Evolutionary conservation across 1,140 invertebrate species (phyloP), one percentile per base, ranked within the genome.

Genomic region (Globodera ellingtonae): DNA sequence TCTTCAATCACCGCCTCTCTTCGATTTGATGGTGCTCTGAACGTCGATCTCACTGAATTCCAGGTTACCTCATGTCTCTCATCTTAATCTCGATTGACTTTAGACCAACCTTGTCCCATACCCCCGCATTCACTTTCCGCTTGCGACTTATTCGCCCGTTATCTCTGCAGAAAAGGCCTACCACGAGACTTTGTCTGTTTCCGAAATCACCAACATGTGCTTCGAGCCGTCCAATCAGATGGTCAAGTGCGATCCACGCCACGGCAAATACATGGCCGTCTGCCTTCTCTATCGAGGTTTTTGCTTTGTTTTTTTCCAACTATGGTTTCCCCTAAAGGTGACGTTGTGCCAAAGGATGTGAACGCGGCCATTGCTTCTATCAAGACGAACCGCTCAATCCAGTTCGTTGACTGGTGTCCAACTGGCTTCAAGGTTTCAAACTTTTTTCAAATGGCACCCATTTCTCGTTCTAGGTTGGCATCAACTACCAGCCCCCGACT

Each of bases 161-260:
- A 94, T 94, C 89, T 94, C 93, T 0, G 93, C 93, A 75, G 94
- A 94, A 90, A 94, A 94, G 90, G 94, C 94, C 44, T 94, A 93
- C 91, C 94, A 94, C 89, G 87, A 81, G 84, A 84, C n/a, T 3
- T 73, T 75, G 79, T 75, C 89, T 6, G 90, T 91, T 10, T 47
- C 76, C 46, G 88, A 89, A 15, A 89, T 89, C 59, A 89, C 87
- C n/a, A 79, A 89, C 65, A 82, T 81, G 70, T 88, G 87, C 69
- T 88, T 88, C 67, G 88, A 88, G 69, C 88, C 87, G 0, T 79
- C 81, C 35, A 83, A 81, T 66, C 87, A 89, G 69, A 89, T 88
- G 88, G 87, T 89, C 18, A 88, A 88, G 59, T 88, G 87, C 69
- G 87, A 88, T 71, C 87, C 87, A 8, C 76, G 87, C 44, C 85